Evolutionary conservation across 2,888 invertebrate genomes (phyloP).

Genomic region (Chamaedrilus cognettii): DNA sequence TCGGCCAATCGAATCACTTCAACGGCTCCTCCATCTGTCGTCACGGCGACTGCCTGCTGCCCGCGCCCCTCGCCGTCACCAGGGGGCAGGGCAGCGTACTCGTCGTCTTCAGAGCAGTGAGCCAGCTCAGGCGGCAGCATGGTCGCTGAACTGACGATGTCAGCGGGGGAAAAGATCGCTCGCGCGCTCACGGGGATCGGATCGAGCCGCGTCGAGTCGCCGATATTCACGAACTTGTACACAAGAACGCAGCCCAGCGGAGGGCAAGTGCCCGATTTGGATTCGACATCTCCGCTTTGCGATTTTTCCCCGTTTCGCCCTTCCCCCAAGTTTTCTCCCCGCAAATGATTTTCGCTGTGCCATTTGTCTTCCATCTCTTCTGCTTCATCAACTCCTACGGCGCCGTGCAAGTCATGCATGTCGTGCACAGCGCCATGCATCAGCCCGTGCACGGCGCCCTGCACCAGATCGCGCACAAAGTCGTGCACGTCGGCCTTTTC

Average conservation of each 20-base stretch:
- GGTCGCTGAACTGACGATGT: slow-evolving; percentile 43
- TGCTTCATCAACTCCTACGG: no score
- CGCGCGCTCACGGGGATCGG: slow-evolving; percentile 66
- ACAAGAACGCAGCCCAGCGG: slow-evolving; percentile 25
- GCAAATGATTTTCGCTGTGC: neutral
- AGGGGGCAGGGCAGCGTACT: neutral
- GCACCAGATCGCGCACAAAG: no score
- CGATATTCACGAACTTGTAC: slow-evolving; percentile 19
- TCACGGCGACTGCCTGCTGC: slow-evolving; percentile 6
- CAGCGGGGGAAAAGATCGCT: slow-evolving; percentile 37
- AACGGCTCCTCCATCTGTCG: slow-evolving; percentile 75
- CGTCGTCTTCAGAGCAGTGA: slow-evolving; percentile 1
- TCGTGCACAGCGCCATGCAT: no score
- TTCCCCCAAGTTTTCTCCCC: neutral
- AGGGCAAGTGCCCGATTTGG: no score
- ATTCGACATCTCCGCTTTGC: neutral
- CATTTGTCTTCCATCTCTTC: no score
- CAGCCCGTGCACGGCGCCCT: no score
- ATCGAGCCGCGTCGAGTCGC: slow-evolving; percentile 63
- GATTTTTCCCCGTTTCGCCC: neutral
- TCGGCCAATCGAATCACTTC: slow-evolving; percentile 74
- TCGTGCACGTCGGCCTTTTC: no score
- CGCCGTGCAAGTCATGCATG: no score
- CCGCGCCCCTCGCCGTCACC: neutral
- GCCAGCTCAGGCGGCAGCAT: slow-evolving; percentile 47